Evolutionary conservation across 2,113 vertebrate genomes (phyloP).

Genomic region (Otolemur garnettii): DNA sequence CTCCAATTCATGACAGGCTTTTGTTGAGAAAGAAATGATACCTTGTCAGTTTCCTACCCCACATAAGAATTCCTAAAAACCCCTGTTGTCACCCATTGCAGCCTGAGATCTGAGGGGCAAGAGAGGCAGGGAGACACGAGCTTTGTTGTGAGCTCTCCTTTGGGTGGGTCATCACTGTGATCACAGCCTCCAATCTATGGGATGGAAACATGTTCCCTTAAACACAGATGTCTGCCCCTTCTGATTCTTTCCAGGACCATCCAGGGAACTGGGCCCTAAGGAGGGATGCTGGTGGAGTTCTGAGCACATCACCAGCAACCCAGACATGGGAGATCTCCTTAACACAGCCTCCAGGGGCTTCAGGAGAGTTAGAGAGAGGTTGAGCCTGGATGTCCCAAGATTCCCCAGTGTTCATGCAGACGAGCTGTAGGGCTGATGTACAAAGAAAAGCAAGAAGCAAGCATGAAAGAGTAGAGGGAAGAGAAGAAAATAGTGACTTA

Average conservation of each 20-base stretch:
- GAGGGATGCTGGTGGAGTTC: not conserved
- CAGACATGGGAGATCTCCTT: not conserved
- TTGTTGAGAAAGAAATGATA: conserved; percentile 46
- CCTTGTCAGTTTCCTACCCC: conserved; percentile 57
- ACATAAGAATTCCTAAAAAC: conserved; percentile 55
- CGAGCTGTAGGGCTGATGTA: not conserved
- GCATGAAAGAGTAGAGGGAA: not conserved
- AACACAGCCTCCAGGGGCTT: not conserved
- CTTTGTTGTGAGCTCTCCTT: not conserved
- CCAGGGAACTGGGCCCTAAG: not conserved
- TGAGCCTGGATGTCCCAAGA: not conserved
- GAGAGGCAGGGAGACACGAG: not conserved
- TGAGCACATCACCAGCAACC: not conserved
- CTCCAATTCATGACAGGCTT: conserved; percentile 70
- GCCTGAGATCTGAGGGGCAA: not conserved
- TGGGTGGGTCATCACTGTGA: not conserved
- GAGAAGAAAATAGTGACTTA: conserved; percentile 47
- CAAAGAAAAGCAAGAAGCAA: not conserved
- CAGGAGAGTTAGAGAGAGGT: not conserved
- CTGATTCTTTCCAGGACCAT: not conserved
- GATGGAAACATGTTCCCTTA: not conserved
- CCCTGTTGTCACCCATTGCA: conserved; percentile 18
- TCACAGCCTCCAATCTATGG: not conserved
- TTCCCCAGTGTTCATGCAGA: not conserved
- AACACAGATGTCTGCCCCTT: not conserved